Percentiles rank a stretch among this genome's conserved stretches.
Conservation (phyloP, 2,113 vertebrate species). For the Bujurquina vittata region DNA sequence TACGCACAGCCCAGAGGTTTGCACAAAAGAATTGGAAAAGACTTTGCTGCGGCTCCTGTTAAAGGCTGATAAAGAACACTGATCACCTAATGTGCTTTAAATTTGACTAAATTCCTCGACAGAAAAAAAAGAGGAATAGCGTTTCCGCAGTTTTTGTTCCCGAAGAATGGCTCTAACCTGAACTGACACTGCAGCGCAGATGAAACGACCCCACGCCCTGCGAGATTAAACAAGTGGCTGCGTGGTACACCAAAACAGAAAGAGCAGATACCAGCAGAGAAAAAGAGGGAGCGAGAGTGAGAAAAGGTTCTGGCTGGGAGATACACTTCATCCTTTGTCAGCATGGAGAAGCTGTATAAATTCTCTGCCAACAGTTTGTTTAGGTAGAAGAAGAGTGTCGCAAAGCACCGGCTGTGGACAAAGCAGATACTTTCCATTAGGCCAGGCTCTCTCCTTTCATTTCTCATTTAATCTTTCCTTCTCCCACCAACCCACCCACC, state of each 20-base stretch:
- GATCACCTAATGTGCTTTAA: conserved; percentile 33
- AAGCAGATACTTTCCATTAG: conserved; percentile 62
- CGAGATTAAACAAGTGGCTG: conserved; percentile 19
- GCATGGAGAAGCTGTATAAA: conserved; percentile 6
- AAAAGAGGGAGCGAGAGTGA: background rate
- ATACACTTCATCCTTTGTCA: conserved; percentile 30
- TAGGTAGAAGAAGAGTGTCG: conserved; percentile 11
- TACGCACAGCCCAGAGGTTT: background rate
- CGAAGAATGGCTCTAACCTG: background rate
- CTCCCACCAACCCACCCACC: background rate
- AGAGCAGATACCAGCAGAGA: background rate
- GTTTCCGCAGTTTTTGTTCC: background rate
- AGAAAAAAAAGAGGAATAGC: background rate
- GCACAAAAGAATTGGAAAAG: background rate
- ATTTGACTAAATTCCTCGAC: background rate
- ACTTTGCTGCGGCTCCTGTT: background rate
- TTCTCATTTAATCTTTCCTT: conserved; percentile 58
- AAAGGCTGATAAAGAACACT: conserved; percentile 16
- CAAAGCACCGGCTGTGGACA: conserved; percentile 11
- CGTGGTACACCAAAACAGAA: background rate
- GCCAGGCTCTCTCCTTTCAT: conserved; percentile 39
- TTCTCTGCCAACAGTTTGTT: conserved; percentile 40
- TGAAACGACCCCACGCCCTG: background rate
- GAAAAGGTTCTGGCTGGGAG: background rate
- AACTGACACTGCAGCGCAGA: conserved; percentile 24